Percentiles rank a stretch among this genome's conserved stretches.
phyloP scores from a whole-genome alignment of 2,888 invertebrate species.

The Hedya salicella region DNA sequence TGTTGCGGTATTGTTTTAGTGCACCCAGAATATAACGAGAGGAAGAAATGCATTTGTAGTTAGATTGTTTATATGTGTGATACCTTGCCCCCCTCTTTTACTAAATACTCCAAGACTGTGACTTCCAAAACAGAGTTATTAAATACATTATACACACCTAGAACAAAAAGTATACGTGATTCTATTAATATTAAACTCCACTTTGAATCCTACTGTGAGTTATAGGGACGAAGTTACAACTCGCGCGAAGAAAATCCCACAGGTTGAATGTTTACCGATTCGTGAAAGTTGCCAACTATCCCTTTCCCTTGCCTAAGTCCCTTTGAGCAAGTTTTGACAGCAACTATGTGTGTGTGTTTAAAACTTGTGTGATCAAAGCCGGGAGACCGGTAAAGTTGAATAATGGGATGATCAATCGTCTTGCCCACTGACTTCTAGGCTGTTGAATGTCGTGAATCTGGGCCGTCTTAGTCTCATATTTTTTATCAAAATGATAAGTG shows the following conservation, averaged over 20 bases:
- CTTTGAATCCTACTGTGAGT: background rate
- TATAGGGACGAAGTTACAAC: background rate
- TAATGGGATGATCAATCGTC: constrained; percentile 3
- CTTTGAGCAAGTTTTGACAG: constrained; percentile 37
- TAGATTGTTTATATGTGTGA: no score
- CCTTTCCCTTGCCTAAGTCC: constrained; percentile 25
- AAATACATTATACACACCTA: no score
- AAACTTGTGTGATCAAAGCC: constrained; percentile 24
- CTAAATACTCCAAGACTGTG: no score
- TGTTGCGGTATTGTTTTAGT: no score
- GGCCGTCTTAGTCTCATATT: no score
- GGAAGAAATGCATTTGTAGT: no score
- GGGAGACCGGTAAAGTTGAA: background rate
- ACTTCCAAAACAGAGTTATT: no score
- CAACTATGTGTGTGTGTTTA: constrained; percentile 18
- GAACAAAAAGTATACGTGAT: no score
- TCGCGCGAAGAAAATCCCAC: constrained; percentile 19
- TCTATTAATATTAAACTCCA: background rate
- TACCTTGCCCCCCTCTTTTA: no score
- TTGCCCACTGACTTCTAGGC: background rate
- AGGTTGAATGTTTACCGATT: constrained; percentile 29
- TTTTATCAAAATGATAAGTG: no score
- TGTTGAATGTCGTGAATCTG: background rate
- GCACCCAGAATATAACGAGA: no score
- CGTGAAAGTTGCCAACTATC: constrained; percentile 26